A percentile compares a stretch with the other conserved stretches of the same genome.
These are phyloP conservation scores for Chloropsis hardwickii DNA, from an alignment of 2,113 vertebrate species.

Conservation along the genomic window DNA sequence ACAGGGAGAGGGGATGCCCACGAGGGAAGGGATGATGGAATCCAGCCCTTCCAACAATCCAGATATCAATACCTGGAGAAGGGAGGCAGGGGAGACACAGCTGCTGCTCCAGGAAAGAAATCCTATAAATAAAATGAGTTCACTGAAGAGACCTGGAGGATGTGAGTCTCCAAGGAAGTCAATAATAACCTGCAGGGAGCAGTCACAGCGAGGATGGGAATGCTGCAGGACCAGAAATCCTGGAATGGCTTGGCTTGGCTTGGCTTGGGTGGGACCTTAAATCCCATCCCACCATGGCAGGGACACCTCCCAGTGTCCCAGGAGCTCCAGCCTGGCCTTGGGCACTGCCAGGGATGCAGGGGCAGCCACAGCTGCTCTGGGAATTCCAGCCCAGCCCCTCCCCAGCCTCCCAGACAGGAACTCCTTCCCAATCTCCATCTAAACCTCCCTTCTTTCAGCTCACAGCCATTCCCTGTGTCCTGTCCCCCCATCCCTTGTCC, in stretches of 20 bases:
- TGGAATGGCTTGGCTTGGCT: not conserved
- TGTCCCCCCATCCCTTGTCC: not conserved
- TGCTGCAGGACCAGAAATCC: not conserved
- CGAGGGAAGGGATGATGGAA: accelerated
- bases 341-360: not conserved
- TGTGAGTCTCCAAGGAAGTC: not conserved
- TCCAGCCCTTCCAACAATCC: not conserved
- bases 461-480: not conserved
- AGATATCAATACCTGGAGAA: not conserved
- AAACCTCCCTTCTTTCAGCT: not conserved
- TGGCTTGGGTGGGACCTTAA: not conserved
- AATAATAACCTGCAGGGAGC: not conserved
- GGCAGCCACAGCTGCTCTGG: not conserved
- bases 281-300: not conserved
- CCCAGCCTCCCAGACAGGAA: not conserved
- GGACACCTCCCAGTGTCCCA: not conserved
- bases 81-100: not conserved
- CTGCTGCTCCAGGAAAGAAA: not conserved
- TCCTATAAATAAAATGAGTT: not conserved
- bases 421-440: not conserved
- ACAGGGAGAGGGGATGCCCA: not conserved
- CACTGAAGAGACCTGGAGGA: not conserved
- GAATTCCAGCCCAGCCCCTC: not conserved
- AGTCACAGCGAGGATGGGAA: not conserved
- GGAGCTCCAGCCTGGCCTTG: not conserved